Percentiles rank a stretch among this genome's conserved stretches.
Conservation (phyloP, 37 sponge, comb jelly and placozoan species). For the Theonella swinhoei region DNA sequence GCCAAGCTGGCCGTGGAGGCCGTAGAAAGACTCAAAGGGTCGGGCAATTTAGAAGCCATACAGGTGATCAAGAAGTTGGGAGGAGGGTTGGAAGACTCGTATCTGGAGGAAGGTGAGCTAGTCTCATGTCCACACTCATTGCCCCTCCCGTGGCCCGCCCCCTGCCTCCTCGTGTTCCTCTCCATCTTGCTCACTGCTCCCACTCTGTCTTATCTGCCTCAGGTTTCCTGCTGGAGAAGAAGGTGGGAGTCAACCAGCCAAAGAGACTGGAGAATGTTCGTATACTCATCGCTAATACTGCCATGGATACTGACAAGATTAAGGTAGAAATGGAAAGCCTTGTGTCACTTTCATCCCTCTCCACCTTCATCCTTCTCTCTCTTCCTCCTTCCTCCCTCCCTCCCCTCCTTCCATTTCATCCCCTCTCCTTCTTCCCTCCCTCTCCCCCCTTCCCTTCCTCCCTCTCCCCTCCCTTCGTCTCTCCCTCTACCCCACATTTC, state of each 20-base stretch:
- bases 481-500: no score
- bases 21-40: constrained; percentile 83
- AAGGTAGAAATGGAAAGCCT: constrained; percentile 56
- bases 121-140: not conserved
- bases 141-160: no score
- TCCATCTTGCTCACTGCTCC: not conserved
- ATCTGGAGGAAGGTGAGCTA: constrained; percentile 91
- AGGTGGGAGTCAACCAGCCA: constrained; percentile 96
- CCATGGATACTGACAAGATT: constrained; percentile 99
- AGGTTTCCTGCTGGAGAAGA: constrained; percentile 98
- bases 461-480: not conserved
- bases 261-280: constrained; percentile 92
- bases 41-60: constrained; percentile 87
- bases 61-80: constrained; percentile 97
- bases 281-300: constrained; percentile 97
- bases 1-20: constrained; percentile 95
- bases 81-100: constrained; percentile 86
- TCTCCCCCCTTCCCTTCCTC: not conserved
- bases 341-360: not conserved
- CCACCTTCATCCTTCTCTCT: no score
- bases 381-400: not conserved
- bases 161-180: not conserved
- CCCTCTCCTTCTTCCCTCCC: no score
- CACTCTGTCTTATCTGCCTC: no score
- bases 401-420: not conserved